Conservation (phyloP, 2,888 invertebrate genomes). For the Mongoloraphidia duomilia region DNA sequence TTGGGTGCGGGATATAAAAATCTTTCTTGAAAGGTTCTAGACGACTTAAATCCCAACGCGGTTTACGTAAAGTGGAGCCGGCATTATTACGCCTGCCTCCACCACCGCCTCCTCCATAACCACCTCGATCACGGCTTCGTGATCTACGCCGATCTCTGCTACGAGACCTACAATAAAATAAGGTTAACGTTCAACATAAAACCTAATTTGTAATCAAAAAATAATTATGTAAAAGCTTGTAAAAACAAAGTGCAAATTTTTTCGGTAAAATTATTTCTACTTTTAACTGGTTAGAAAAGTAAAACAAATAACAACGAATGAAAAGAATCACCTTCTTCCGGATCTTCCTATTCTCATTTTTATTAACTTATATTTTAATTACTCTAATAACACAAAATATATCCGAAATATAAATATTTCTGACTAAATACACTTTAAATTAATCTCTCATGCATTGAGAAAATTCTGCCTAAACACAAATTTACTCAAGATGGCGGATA, state of each 20-base stretch:
- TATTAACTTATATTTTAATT: not conserved
- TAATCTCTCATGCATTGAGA: too few relatives aligned
- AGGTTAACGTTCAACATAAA: not conserved
- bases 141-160: slow-evolving; percentile 42
- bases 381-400: too few relatives aligned
- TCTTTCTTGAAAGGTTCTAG: slow-evolving; percentile 85
- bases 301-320: not conserved
- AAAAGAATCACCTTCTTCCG: slow-evolving; percentile 22
- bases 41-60: slow-evolving; percentile 72
- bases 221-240: not conserved
- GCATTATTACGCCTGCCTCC: slow-evolving; percentile 45
- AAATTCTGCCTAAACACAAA: too few relatives aligned
- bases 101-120: slow-evolving; percentile 33
- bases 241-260: not conserved
- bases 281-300: not conserved
- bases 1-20: slow-evolving; percentile 76
- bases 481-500: too few relatives aligned
- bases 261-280: too few relatives aligned
- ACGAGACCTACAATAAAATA: slow-evolving; percentile 24
- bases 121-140: slow-evolving; percentile 38
- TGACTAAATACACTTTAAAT: too few relatives aligned
- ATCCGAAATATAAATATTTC: too few relatives aligned
- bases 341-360: slow-evolving; percentile 23
- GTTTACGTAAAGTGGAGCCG: slow-evolving; percentile 67
- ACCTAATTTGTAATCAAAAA: not conserved